Evolutionary conservation across 2,888 invertebrate species (phyloP).

Genomic region (Creontiades dilutus): DNA sequence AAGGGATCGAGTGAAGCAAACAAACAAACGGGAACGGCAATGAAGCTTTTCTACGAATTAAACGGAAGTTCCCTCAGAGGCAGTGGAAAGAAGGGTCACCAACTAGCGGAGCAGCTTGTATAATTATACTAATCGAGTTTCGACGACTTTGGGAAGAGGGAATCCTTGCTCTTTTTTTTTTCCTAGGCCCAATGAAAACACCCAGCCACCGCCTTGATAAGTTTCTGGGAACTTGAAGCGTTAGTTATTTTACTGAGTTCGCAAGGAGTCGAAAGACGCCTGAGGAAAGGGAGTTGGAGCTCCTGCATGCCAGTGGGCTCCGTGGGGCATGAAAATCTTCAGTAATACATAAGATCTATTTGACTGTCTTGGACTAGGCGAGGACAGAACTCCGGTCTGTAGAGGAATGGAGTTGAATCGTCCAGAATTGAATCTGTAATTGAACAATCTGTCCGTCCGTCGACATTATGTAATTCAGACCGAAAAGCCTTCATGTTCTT

Average conservation of each 20-base stretch:
- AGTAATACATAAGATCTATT: no score
- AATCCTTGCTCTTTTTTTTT: neutral
- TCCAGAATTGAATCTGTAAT: no score
- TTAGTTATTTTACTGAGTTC: neutral
- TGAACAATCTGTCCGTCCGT: no score
- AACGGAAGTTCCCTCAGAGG: neutral
- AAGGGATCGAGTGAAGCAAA: neutral
- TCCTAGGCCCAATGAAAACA: neutral
- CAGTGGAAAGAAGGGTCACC: neutral
- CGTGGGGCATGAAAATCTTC: no score
- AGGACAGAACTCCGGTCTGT: no score
- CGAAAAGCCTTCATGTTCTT: no score
- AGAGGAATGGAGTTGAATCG: no score
- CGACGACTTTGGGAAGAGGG: neutral
- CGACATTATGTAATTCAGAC: no score
- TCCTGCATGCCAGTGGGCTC: no score
- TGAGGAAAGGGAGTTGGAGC: no score
- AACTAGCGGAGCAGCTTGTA: conserved; percentile 1
- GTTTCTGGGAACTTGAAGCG: neutral
- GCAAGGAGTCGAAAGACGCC: no score
- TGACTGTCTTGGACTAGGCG: no score
- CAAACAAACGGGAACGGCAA: conserved; percentile 9
- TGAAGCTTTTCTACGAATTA: conserved; percentile 5
- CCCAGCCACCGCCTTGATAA: conserved; percentile 22
- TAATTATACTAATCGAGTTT: conserved; percentile 39